Base-by-base conservation (phyloP, 2,797 vertebrate species). In the Bradypodion pumilum region DNA sequence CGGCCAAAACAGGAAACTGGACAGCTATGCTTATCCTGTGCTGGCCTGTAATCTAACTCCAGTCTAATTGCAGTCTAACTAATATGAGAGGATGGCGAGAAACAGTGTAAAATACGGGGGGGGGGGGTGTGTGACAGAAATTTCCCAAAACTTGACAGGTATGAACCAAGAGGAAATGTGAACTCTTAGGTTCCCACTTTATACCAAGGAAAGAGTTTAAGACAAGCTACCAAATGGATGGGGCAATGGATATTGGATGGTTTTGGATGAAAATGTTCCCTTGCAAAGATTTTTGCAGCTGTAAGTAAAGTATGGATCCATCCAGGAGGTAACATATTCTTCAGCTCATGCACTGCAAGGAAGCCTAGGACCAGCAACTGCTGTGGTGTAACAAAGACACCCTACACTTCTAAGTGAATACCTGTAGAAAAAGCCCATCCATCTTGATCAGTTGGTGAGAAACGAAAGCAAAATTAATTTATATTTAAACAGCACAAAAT, bases 141-240 rank as follows among this genome's bases (percentile, higher is more conserved):
- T n/a, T n/a, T n/a, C n/a, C n/a, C n/a, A n/a, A n/a, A n/a, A n/a
- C n/a, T n/a, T n/a, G n/a, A n/a, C n/a, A n/a, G n/a, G n/a, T n/a
- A n/a, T n/a, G n/a, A n/a, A n/a, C n/a, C n/a, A 70, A 60, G 74
- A 76, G 65, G 37, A 44, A 85, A 29, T 62, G 25, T 74, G 49
- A 76, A 76, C 49, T 62, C 27, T 29, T 76, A 19, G 52, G 23
- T 9, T 29, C 42, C 52, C 5, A 9, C 42, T 62, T 79, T 80
- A 60, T 65, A 35, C 10, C 37, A 68, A 7, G 49, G 23, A 66
- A 29, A 76, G 68, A 68, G 29, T 19, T 19, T 40, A 74, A 79
- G 29, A 25, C 40, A 72, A 56, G 44, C 56, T 84, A 63, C 42
- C 42, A 62, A 84, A 5, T 15, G 21, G 9, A n/a, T 59, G 27